These are phyloP conservation scores for Papilio demoleus DNA, from an alignment of 2,888 invertebrate species.

Conservation along the genomic window DNA sequence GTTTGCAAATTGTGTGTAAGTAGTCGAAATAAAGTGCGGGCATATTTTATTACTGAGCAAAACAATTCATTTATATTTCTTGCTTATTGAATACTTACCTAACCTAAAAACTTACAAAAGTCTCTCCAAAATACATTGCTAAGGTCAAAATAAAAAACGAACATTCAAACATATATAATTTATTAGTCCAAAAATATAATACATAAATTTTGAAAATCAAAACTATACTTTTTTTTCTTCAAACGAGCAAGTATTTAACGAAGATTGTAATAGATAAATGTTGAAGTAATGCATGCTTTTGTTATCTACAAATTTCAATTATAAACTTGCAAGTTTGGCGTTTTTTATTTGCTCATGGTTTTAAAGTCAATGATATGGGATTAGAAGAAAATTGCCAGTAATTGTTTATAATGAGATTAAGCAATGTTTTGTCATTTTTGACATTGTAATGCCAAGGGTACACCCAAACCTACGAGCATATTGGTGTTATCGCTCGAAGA, in stretches of 20 bases:
- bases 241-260: constrained; percentile 1
- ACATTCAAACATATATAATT: background rate
- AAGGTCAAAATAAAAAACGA: background rate
- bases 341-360: constrained; percentile 10
- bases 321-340: background rate
- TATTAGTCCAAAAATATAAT: background rate
- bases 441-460: constrained; percentile 1
- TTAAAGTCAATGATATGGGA: background rate
- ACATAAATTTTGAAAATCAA: background rate
- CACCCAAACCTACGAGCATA: constrained; percentile 25
- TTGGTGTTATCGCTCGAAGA: background rate
- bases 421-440: background rate
- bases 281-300: background rate
- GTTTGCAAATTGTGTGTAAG: constrained; percentile 63
- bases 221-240: constrained; percentile 10
- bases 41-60: constrained; percentile 50
- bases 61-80: constrained; percentile 44
- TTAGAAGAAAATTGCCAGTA: background rate
- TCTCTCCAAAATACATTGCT: too few species aligned
- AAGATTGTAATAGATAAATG: background rate
- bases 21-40: constrained; percentile 66
- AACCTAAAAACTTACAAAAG: background rate
- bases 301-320: background rate
- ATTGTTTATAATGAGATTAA: constrained; percentile 4
- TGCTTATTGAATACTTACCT: constrained; percentile 20